Evolutionary conservation across 2,888 invertebrate genomes (phyloP).

Genomic region (Pseudococcus jackbeardsleyi): DNA sequence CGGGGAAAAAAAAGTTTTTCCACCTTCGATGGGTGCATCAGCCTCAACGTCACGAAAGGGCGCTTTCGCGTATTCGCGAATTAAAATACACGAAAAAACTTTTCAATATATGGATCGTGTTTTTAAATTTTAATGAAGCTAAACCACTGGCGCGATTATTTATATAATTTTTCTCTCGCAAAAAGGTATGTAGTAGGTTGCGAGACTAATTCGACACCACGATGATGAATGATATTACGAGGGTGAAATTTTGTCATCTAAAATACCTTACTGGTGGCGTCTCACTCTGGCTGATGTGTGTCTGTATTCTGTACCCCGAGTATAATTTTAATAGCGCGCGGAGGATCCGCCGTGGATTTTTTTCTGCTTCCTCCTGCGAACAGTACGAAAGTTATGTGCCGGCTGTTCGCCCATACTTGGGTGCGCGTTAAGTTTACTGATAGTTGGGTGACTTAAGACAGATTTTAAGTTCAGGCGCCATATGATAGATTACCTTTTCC

Average conservation of each 20-base stretch:
- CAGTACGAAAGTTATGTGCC: slow-evolving; percentile 6
- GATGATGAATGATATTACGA: slow-evolving; percentile 32
- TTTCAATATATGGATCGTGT: neutral
- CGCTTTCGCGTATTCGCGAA: neutral
- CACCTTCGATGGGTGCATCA: neutral
- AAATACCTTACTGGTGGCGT: neutral
- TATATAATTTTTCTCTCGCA: neutral
- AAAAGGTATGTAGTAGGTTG: neutral
- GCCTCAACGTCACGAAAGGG: neutral
- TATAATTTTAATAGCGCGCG: slow-evolving; percentile 24
- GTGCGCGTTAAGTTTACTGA: slow-evolving; percentile 52
- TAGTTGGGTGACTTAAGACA: slow-evolving; percentile 55
- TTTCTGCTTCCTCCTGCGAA: neutral
- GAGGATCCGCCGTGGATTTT: neutral
- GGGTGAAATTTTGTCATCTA: slow-evolving; percentile 22
- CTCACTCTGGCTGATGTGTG: neutral
- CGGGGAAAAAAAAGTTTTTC: neutral
- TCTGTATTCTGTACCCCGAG: neutral
- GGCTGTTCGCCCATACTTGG: slow-evolving; percentile 24
- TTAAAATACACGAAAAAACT: slow-evolving; percentile 13
- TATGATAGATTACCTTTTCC: slow-evolving; percentile 48
- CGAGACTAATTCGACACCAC: slow-evolving; percentile 7
- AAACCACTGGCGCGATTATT: neutral
- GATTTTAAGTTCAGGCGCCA: slow-evolving; percentile 52
- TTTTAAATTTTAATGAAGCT: slow-evolving; percentile 42